Base-by-base conservation (phyloP, 2,888 invertebrate species). In the Ctena decussata region DNA sequence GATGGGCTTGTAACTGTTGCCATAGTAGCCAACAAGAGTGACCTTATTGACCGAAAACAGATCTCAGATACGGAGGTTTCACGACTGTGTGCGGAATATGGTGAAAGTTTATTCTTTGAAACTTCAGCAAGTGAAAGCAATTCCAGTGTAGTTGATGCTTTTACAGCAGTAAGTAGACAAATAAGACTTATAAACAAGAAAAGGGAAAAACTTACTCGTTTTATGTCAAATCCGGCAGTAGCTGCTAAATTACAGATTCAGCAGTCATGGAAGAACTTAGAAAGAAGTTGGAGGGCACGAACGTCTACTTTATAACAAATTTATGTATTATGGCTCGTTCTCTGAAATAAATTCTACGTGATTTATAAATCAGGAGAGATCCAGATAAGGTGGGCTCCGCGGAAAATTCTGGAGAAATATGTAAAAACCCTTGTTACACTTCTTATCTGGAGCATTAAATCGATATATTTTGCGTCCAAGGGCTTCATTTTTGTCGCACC, bases 301-400 rank as follows among this genome's bases (percentile, higher is more conserved):
- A 93, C 94, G 11, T 93, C 92, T 0, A 94, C 94, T 2, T 89
- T 94, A 74, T 94, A 76, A n/a, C n/a, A n/a, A n/a, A n/a, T n/a
- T n/a, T n/a, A n/a, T n/a, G n/a, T n/a, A n/a, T n/a, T n/a, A n/a
- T n/a, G n/a, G n/a, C n/a, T n/a, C n/a, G n/a, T n/a, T n/a, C n/a
- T n/a, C n/a, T n/a, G n/a, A n/a, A n/a, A n/a, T n/a, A n/a, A n/a
- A n/a, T n/a, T n/a, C n/a, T n/a, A n/a, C n/a, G n/a, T n/a, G n/a
- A n/a, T n/a, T n/a, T n/a, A n/a, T n/a, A n/a, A n/a, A n/a, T n/a
- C n/a, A n/a, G n/a, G n/a, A n/a, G n/a, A n/a, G n/a, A n/a, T n/a
- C n/a, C n/a, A n/a, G n/a, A n/a, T n/a, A n/a, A n/a, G n/a, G n/a
- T n/a, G n/a, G n/a, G n/a, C n/a, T n/a, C n/a, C n/a, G n/a, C n/a